These are phyloP conservation scores for Amphimallon solstitiale DNA, from an alignment of 2,888 invertebrate species.

Conservation along the genomic window DNA sequence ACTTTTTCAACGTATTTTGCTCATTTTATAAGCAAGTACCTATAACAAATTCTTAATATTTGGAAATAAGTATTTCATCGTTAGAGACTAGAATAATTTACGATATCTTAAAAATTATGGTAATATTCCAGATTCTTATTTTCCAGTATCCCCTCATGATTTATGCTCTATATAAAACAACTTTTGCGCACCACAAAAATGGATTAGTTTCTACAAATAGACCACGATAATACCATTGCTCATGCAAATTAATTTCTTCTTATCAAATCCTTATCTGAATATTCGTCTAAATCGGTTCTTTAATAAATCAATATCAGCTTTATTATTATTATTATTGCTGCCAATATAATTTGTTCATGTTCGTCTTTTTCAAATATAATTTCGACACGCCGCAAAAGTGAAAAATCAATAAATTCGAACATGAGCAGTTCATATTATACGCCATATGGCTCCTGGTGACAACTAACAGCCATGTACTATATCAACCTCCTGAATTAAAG, in stretches of 20 bases:
- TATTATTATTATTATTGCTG: slow-evolving; percentile 12
- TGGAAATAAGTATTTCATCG: too few relatives aligned
- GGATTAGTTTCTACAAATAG: too few relatives aligned
- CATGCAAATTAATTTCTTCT: background rate
- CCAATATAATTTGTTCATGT: slow-evolving; percentile 24
- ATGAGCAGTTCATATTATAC: slow-evolving; percentile 46
- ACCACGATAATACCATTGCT: too few relatives aligned
- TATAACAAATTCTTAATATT: too few relatives aligned
- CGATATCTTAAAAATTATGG: too few relatives aligned
- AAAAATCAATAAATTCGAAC: slow-evolving; percentile 51
- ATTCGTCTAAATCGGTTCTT: background rate
- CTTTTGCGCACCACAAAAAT: too few relatives aligned
- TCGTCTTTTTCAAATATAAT: slow-evolving; percentile 34
- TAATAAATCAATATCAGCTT: slow-evolving; percentile 26
- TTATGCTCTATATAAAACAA: too few relatives aligned
- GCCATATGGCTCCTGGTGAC: slow-evolving; percentile 39
- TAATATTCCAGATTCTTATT: too few relatives aligned
- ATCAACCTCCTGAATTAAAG: slow-evolving; percentile 1
- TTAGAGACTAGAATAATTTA: too few relatives aligned
- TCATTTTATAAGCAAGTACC: too few relatives aligned
- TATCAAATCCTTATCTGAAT: slow-evolving; percentile 6
- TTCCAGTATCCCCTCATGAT: too few relatives aligned
- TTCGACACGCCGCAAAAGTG: slow-evolving; percentile 25
- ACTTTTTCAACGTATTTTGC: too few relatives aligned
- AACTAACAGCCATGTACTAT: slow-evolving; percentile 25